A percentile compares a stretch with the other conserved stretches of the same genome.
These are phyloP conservation scores for Noturus placidus DNA, from an alignment of 2,113 vertebrate genomes.

Conservation along the genomic window DNA sequence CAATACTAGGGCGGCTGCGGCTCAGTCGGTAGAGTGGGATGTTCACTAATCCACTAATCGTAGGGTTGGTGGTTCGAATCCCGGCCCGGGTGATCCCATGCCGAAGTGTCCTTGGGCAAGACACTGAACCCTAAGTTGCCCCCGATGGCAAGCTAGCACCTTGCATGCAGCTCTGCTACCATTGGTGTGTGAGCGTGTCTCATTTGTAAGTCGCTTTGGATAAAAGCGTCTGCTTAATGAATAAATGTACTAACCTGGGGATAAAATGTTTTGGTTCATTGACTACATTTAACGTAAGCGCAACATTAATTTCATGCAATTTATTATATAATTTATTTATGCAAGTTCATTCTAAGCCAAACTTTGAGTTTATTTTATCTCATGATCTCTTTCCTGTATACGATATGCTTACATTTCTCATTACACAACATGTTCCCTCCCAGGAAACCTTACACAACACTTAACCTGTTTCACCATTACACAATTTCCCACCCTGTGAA, in stretches of 20 bases:
- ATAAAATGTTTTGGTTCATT: background rate
- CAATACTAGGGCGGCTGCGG: too few relatives aligned
- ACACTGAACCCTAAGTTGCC: too few relatives aligned
- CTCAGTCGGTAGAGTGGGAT: too few relatives aligned
- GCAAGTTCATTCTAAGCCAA: background rate
- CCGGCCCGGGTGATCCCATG: too few relatives aligned
- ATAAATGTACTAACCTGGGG: background rate
- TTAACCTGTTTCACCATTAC: background rate
- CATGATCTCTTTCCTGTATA: background rate
- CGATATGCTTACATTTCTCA: background rate
- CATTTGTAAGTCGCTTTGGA: too few relatives aligned
- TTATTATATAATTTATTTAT: background rate
- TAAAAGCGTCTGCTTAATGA: too few relatives aligned
- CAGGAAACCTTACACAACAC: background rate
- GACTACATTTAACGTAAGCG: background rate
- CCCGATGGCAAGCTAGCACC: too few relatives aligned
- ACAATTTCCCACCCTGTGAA: background rate
- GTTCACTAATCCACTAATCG: too few relatives aligned
- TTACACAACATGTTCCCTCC: background rate
- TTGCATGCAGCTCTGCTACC: too few relatives aligned
- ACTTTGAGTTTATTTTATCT: background rate
- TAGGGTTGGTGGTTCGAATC: too few relatives aligned
- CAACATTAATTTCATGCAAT: background rate
- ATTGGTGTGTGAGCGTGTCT: too few relatives aligned
- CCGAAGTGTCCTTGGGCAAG: too few relatives aligned